Percentiles rank a stretch among this genome's conserved stretches.
Evolutionary conservation across 2,888 invertebrate genomes (phyloP).

Genomic region (Ernsta delagoae): DNA sequence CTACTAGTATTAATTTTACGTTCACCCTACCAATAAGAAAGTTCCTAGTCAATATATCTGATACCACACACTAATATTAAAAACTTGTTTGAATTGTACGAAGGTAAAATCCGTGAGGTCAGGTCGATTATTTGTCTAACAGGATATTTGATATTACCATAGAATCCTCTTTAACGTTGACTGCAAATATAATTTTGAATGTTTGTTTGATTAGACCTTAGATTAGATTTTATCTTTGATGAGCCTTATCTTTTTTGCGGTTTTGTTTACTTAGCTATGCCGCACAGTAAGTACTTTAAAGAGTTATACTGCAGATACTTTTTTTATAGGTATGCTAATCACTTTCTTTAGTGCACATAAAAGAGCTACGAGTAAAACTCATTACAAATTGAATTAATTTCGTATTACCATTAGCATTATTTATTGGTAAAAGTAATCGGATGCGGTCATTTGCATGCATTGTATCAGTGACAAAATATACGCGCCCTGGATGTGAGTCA

Average conservation of each 20-base stretch:
- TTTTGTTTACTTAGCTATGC: conserved; percentile 14
- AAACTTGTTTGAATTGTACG: conserved; percentile 21
- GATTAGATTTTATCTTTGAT: conserved; percentile 26
- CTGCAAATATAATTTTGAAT: conserved; percentile 24
- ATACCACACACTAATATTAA: background rate
- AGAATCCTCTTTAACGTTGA: conserved; percentile 14
- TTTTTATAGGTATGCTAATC: no score
- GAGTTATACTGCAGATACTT: background rate
- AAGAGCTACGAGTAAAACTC: no score
- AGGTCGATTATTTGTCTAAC: conserved; percentile 8
- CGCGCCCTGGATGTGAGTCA: conserved; percentile 50
- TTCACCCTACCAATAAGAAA: background rate
- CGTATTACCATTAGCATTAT: conserved; percentile 6
- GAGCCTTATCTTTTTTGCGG: conserved; percentile 30
- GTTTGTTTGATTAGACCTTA: conserved; percentile 31
- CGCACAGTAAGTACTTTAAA: background rate
- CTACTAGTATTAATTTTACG: background rate
- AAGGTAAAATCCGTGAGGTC: conserved; percentile 17
- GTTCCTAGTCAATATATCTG: background rate
- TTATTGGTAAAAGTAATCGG: conserved; percentile 19
- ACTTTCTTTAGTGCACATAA: background rate
- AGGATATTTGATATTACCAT: conserved; percentile 14
- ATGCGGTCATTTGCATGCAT: conserved; percentile 13
- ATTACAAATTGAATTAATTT: no score
- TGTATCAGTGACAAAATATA: conserved; percentile 48